These are phyloP conservation scores for Oligia strigilis DNA, from an alignment of 2,888 invertebrate species.

Conservation along the genomic window DNA sequence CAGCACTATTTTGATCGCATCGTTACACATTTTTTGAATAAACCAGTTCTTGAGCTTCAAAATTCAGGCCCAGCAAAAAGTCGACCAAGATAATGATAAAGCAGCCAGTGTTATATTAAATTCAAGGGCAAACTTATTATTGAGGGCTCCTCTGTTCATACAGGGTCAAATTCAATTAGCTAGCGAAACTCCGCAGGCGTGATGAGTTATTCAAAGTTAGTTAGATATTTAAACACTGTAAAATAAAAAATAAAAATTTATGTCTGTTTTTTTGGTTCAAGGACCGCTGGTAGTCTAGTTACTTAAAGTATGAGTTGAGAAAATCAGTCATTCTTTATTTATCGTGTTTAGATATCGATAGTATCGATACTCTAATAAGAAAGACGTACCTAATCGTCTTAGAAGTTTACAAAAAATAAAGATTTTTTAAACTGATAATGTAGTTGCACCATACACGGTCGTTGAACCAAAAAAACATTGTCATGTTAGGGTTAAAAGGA, in stretches of 20 bases:
- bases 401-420: not conserved
- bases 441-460: not conserved
- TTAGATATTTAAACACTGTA: not conserved
- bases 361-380: too few species aligned
- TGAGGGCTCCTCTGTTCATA: not conserved
- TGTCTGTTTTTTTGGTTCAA: not conserved
- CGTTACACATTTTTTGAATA: not conserved
- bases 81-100: conserved; percentile 13
- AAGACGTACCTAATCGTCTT: too few species aligned
- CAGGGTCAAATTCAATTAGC: not conserved
- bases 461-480: not conserved
- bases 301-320: not conserved
- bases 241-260: not conserved
- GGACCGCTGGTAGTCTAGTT: not conserved
- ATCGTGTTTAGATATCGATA: not conserved
- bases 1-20: conserved; percentile 12
- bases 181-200: not conserved
- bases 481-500: not conserved
- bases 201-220: not conserved
- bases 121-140: conserved; percentile 44
- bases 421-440: not conserved
- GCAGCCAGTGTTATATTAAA: conserved; percentile 28
- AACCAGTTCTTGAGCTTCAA: conserved; percentile 32
- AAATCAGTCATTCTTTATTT: not conserved
- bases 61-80: conserved; percentile 30